Conservation (phyloP, 2,888 invertebrate genomes). For the Aspidapion aeneum region DNA sequence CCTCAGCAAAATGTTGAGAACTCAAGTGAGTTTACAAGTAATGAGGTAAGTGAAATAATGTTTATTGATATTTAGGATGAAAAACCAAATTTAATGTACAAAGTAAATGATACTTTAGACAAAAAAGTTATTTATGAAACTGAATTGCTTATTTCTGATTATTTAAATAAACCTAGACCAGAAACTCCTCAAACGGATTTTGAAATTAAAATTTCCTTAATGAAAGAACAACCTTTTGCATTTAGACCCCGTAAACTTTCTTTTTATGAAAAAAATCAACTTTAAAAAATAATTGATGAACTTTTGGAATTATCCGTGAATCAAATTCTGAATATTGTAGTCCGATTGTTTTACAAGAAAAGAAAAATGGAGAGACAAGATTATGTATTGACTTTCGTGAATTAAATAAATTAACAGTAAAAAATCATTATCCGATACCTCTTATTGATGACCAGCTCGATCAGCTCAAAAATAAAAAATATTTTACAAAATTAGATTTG, state of each 20-base stretch:
- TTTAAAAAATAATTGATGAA: conserved; percentile 24
- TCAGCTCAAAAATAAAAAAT: conserved; percentile 28
- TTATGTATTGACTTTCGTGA: conserved; percentile 34
- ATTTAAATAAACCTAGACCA: conserved; percentile 7
- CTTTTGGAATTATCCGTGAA: conserved; percentile 23
- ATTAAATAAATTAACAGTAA: conserved; percentile 31
- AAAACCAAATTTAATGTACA: neutral
- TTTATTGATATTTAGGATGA: neutral
- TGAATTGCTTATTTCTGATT: conserved; percentile 8
- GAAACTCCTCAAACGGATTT: conserved; percentile 22
- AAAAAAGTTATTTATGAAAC: neutral
- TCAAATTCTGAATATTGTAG: conserved; percentile 33
- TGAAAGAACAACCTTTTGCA: conserved; percentile 19
- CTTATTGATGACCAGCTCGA: conserved; percentile 36
- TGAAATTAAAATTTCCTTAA: conserved; percentile 25
- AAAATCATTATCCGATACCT: conserved; percentile 32
- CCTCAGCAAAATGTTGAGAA: neutral
- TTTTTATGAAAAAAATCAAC: conserved; percentile 22
- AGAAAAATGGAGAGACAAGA: conserved; percentile 32
- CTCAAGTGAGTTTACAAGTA: neutral
- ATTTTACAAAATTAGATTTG: conserved; percentile 35
- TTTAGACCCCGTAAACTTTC: conserved; percentile 24
- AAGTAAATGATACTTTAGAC: conserved; percentile 5
- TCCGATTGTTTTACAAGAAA: conserved; percentile 30
- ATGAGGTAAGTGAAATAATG: neutral